Percentiles rank a stretch among this genome's conserved stretches.
Evolutionary conservation across 2,888 invertebrate species (phyloP).

Genomic region (Sepioteuthis lessoniana): DNA sequence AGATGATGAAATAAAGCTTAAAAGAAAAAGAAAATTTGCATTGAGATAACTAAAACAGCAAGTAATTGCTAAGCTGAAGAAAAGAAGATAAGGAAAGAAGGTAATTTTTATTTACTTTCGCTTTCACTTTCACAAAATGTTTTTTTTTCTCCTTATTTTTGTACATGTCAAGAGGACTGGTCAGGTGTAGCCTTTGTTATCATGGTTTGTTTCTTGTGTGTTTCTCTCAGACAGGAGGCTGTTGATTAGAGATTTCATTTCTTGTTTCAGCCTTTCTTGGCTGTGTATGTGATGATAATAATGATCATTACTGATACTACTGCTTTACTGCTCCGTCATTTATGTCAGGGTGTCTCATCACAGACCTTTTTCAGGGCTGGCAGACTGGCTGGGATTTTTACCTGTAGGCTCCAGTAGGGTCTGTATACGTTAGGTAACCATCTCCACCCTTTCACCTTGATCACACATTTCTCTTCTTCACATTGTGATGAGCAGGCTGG

Average conservation of each 20-base stretch:
- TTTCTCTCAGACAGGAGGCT: not conserved
- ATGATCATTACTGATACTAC: not conserved
- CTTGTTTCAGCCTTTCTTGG: not conserved
- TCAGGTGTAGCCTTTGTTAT: not conserved
- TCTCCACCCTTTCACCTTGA: not conserved
- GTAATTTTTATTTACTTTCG: not conserved
- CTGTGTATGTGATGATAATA: not conserved
- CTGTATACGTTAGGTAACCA: not conserved
- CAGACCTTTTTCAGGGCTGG: not conserved
- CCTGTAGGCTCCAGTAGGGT: not conserved
- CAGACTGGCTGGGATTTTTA: constrained; percentile 33
- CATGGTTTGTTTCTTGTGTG: constrained; percentile 6
- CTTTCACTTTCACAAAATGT: not conserved
- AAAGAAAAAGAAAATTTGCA: not conserved
- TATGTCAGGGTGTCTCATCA: constrained; percentile 20
- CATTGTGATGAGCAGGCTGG: not conserved
- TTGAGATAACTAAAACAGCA: not conserved
- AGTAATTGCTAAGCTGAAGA: not conserved
- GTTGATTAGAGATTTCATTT: not conserved
- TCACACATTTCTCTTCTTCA: not conserved
- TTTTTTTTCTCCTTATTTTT: not conserved
- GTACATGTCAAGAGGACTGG: not conserved
- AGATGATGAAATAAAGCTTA: not conserved
- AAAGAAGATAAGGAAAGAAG: not conserved
- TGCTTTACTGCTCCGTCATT: constrained; percentile 18